These are phyloP conservation scores for Ophion ventricosus DNA, from an alignment of 2,888 invertebrate genomes.

Conservation along the genomic window DNA sequence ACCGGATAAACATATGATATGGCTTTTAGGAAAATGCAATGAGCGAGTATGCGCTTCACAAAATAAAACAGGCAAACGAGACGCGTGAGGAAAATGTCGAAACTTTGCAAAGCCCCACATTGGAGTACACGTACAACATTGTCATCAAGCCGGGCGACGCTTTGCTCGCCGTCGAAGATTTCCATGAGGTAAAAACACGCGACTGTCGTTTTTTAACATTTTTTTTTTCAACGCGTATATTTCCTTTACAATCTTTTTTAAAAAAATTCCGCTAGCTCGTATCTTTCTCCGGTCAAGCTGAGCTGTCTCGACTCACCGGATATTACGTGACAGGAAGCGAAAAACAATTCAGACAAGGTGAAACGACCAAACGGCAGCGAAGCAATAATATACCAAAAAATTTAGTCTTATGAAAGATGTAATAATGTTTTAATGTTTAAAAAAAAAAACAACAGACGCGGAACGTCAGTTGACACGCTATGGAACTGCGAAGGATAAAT, in stretches of 20 bases:
- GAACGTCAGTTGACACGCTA: conserved; percentile 73
- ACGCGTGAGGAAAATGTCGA: conserved; percentile 58
- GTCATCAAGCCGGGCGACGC: conserved; percentile 76
- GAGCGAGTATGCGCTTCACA: conserved; percentile 70
- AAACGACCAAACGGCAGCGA: background rate
- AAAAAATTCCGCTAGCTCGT: conserved; percentile 68
- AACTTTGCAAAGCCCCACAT: conserved; percentile 38
- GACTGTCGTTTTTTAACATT: background rate
- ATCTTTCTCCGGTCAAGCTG: conserved; percentile 72
- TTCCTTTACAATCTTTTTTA: conserved; percentile 32
- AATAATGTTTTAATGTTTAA: background rate
- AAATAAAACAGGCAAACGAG: conserved; percentile 67
- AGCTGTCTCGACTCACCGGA: conserved; percentile 67
- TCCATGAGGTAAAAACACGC: conserved; percentile 69
- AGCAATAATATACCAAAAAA: background rate
- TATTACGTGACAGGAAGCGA: conserved; percentile 58
- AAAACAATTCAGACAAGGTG: conserved; percentile 73
- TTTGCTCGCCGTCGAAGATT: conserved; percentile 70
- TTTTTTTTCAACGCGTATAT: background rate
- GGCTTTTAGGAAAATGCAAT: conserved; percentile 71
- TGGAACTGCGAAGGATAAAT: conserved; percentile 71
- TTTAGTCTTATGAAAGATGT: background rate
- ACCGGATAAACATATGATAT: too few species aligned
- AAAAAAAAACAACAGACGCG: conserved; percentile 67
- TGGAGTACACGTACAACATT: conserved; percentile 72